Percentiles rank a stretch among this genome's conserved stretches.
Conservation (phyloP, 2,113 vertebrate species). For the Tinamus guttatus region DNA sequence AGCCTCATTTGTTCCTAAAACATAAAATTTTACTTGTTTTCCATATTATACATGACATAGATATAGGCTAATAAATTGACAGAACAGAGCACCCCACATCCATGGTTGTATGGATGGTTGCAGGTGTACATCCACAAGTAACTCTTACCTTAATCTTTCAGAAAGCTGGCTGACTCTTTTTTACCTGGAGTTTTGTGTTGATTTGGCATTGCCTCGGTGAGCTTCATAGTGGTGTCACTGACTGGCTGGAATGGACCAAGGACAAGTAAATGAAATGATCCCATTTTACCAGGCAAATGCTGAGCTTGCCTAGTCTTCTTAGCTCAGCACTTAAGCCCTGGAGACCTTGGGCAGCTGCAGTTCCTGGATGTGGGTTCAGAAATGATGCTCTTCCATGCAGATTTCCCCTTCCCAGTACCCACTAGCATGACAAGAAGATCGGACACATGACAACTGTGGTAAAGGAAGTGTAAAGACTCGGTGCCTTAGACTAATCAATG, state of each 20-base stretch:
- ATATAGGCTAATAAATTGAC: background rate
- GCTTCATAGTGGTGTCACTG: background rate
- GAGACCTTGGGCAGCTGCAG: background rate
- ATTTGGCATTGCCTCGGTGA: background rate
- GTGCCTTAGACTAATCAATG: background rate
- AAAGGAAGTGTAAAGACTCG: background rate
- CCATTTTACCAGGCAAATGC: background rate
- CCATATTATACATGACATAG: background rate
- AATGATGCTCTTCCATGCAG: background rate
- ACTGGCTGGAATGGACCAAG: accelerated
- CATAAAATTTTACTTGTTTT: background rate
- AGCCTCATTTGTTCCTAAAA: background rate
- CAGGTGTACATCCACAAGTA: background rate
- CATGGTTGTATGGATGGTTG: background rate
- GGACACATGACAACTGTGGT: background rate
- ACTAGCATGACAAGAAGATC: background rate
- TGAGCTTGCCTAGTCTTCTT: background rate
- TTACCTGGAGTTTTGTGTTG: background rate
- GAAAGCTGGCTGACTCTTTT: background rate
- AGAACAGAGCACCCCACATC: background rate
- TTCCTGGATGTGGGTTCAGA: background rate
- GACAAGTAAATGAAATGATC: background rate
- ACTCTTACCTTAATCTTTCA: background rate
- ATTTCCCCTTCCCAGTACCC: background rate
- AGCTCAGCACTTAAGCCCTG: background rate